These are phyloP conservation scores for Sparidentex hasta DNA, from an alignment of 2,797 vertebrate species.

Conservation along the genomic window DNA sequence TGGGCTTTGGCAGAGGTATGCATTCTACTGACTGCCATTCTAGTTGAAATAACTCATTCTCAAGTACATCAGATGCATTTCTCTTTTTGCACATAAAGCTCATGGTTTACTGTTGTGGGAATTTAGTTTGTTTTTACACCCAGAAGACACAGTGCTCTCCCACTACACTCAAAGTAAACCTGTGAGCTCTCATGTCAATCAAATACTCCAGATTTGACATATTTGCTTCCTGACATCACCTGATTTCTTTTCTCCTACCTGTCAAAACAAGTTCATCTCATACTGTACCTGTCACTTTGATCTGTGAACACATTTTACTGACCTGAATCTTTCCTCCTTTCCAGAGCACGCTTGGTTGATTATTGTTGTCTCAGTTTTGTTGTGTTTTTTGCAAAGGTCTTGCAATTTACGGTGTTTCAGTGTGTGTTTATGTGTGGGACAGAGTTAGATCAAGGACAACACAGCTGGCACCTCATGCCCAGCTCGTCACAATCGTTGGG, in stretches of 20 bases:
- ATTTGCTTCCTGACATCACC: background rate
- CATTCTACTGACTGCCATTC: no score
- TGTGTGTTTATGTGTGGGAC: background rate
- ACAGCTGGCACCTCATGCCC: slow-evolving; percentile 63
- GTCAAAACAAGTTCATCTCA: background rate
- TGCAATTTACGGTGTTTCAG: background rate
- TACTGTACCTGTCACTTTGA: background rate
- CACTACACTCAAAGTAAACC: background rate
- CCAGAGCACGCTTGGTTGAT: background rate
- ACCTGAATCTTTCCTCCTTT: background rate
- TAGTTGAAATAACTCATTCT: no score
- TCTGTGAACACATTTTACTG: background rate
- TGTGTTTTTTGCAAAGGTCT: background rate
- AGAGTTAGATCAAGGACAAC: slow-evolving; percentile 64
- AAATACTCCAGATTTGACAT: background rate
- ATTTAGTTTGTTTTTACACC: background rate
- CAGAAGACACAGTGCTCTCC: background rate
- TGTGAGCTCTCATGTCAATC: background rate
- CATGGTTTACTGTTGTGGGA: background rate
- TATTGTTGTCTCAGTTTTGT: background rate
- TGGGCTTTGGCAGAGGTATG: no score
- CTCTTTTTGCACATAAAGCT: background rate
- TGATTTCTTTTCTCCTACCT: no score
- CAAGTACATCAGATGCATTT: background rate
- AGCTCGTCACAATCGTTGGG: slow-evolving; percentile 47